phyloP scores from a whole-genome alignment of 2,888 invertebrate genomes.

The Agriotes lineatus region DNA sequence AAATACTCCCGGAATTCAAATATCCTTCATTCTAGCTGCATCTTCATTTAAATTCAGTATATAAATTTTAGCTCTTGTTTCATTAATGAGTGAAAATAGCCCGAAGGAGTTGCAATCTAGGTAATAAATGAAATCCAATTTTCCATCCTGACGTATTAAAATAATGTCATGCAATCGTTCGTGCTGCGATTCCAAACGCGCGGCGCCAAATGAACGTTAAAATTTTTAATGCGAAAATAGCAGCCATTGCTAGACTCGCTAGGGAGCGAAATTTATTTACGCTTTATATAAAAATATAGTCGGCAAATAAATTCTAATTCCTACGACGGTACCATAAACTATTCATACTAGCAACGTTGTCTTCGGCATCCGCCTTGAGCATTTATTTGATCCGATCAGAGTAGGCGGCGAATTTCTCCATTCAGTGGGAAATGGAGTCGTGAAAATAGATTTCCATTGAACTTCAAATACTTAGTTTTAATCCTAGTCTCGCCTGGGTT shows the following conservation, averaged over 20 bases:
- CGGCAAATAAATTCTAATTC: conserved; percentile 1
- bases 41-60: too few species aligned
- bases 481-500: too few species aligned
- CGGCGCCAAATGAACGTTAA: background rate
- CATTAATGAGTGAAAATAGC: background rate
- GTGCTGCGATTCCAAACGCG: background rate
- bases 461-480: too few species aligned
- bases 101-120: background rate
- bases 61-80: background rate
- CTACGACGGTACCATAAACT: background rate
- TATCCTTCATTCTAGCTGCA: too few species aligned
- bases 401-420: too few species aligned
- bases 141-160: background rate
- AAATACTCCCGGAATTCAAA: too few species aligned
- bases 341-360: background rate
- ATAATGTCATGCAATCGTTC: background rate
- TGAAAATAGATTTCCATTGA: too few species aligned
- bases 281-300: background rate
- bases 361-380: too few species aligned
- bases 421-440: too few species aligned
- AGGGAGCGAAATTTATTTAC: background rate
- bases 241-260: background rate
- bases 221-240: background rate
- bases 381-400: too few species aligned
- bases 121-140: background rate